A percentile compares a stretch with the other conserved stretches of the same genome.
Evolutionary conservation across 2,888 invertebrate species (phyloP).

Genomic region (Chrysomela aeneicollis): DNA sequence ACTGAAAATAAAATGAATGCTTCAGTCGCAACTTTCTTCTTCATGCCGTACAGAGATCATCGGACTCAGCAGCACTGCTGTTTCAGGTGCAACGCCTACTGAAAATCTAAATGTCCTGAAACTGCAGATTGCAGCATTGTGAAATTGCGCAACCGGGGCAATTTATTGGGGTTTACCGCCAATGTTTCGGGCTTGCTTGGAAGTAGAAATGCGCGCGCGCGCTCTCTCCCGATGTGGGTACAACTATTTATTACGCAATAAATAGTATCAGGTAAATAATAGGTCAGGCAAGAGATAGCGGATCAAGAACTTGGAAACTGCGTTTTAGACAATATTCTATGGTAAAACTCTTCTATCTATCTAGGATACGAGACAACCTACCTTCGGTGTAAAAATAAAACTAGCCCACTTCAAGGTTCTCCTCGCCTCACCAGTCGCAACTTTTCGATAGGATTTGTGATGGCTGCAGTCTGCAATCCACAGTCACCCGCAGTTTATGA

Average conservation of each 20-base stretch:
- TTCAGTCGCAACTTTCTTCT: neutral
- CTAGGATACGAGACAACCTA: conserved; percentile 7
- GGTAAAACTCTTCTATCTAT: conserved; percentile 5
- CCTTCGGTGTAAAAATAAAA: conserved; percentile 20
- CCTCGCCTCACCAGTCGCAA: conserved; percentile 10
- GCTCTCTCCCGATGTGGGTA: conserved; percentile 28
- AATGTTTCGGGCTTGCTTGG: conserved; percentile 36
- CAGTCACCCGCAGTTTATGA: conserved; percentile 1
- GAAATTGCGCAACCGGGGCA: conserved; percentile 49
- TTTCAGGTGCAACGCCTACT: conserved; percentile 37
- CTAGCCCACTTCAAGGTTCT: conserved; percentile 23
- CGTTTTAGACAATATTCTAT: conserved; percentile 11
- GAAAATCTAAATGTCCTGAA: conserved; percentile 28
- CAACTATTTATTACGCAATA: conserved; percentile 36
- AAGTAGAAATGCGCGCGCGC: conserved; percentile 41
- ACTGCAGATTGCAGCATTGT: conserved; percentile 46
- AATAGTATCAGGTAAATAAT: conserved; percentile 12
- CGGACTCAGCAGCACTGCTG: conserved; percentile 30
- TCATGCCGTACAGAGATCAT: neutral
- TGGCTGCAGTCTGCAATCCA: neutral
- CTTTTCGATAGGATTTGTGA: conserved; percentile 15
- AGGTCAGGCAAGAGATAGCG: neutral
- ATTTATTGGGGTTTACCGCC: conserved; percentile 46
- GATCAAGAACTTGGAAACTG: conserved; percentile 2
- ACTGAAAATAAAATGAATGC: neutral